Evolutionary conservation across 2,888 invertebrate genomes (phyloP).

Genomic region (Acanthosoma haemorrhoidale): DNA sequence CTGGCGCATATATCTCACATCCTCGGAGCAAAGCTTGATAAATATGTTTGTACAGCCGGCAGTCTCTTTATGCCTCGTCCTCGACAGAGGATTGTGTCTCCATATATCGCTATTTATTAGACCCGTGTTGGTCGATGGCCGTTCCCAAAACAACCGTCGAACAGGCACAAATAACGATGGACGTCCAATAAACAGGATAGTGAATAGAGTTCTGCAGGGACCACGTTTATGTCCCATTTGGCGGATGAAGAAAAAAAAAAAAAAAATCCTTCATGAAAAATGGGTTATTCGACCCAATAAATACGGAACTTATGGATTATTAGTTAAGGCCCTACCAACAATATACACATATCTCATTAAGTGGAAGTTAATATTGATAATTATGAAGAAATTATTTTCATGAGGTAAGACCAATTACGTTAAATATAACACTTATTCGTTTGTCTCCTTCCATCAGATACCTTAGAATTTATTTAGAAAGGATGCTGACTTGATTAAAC

Average conservation of each 20-base stretch:
- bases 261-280: not conserved
- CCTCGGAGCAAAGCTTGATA: not conserved
- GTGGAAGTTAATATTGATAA: too few relatives aligned
- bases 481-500: too few relatives aligned
- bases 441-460: too few relatives aligned
- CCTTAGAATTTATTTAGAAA: too few relatives aligned
- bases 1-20: not conserved
- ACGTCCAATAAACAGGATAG: too few relatives aligned
- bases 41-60: not conserved
- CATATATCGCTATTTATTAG: not conserved
- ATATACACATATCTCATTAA: too few relatives aligned
- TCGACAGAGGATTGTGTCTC: not conserved
- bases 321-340: too few relatives aligned
- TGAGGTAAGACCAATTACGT: too few relatives aligned
- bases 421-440: too few relatives aligned
- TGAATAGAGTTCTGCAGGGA: not conserved
- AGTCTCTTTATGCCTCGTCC: not conserved
- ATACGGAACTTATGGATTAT: too few relatives aligned
- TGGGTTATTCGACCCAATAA: not conserved
- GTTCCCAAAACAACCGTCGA: not conserved
- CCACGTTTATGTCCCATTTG: not conserved
- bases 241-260: too few relatives aligned
- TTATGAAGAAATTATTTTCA: too few relatives aligned
- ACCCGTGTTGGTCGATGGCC: not conserved
- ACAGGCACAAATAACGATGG: not conserved